phyloP scores from a whole-genome alignment of 2,113 vertebrate species.

The Notothenia rossii region DNA sequence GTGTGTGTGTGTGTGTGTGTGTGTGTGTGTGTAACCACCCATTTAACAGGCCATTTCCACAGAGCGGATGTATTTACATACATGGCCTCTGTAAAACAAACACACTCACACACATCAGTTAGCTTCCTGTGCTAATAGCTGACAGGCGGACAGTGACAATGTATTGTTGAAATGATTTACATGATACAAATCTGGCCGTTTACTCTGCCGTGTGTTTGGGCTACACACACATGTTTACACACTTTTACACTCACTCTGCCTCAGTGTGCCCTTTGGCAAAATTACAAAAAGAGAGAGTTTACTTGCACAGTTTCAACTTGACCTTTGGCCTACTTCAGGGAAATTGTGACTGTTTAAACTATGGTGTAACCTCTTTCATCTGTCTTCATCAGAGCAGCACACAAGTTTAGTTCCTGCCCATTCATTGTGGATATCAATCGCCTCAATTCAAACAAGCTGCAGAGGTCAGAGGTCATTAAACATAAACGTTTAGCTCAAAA shows the following conservation, averaged over 20 bases:
- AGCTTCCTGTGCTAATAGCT: slow-evolving; percentile 18
- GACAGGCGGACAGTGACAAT: slow-evolving; percentile 11
- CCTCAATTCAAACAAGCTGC: not conserved
- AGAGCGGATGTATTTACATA: slow-evolving; percentile 61
- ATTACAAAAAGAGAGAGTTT: not conserved
- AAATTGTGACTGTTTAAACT: not conserved
- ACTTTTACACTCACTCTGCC: not conserved
- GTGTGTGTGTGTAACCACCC: slow-evolving; percentile 37
- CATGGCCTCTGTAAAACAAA: slow-evolving; percentile 49
- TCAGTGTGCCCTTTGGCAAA: not conserved
- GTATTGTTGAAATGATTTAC: slow-evolving; percentile 24
- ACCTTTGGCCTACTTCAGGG: slow-evolving; percentile 24
- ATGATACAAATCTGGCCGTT: slow-evolving; percentile 11
- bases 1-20: slow-evolving; percentile 32
- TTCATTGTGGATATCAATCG: not conserved
- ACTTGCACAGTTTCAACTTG: not conserved
- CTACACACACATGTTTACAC: slow-evolving; percentile 7
- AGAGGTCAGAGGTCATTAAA: slow-evolving; percentile 9
- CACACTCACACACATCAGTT: slow-evolving; percentile 30
- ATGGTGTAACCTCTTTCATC: slow-evolving; percentile 24
- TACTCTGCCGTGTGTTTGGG: not conserved
- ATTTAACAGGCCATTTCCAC: slow-evolving; percentile 53
- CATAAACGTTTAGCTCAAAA: not conserved
- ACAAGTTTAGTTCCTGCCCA: not conserved
- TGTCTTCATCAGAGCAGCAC: not conserved